Conservation (phyloP, 2,113 vertebrate genomes). For the Cyphomyrus discorhynchus region DNA sequence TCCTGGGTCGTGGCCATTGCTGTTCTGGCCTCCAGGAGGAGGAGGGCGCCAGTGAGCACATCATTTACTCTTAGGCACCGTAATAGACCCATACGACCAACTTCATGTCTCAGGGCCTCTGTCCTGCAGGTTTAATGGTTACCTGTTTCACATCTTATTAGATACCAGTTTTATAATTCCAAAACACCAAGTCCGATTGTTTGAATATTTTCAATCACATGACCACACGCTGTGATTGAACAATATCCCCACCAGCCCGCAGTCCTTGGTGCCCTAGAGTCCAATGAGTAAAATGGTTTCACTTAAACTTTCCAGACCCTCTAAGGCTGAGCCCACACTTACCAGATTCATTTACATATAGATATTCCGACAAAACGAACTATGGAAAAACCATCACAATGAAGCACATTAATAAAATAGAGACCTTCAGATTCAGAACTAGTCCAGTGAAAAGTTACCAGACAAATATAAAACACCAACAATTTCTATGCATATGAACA, state of each 20-base stretch:
- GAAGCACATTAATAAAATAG: not conserved
- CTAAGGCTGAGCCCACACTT: not conserved
- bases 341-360: not conserved
- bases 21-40: not conserved
- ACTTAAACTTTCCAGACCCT: not conserved
- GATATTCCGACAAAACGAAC: not conserved
- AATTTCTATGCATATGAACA: not conserved
- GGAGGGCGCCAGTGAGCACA: not conserved
- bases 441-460: not conserved
- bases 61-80: not conserved
- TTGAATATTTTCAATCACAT: not conserved
- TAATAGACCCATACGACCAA: not conserved
- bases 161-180: not conserved
- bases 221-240: not conserved
- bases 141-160: not conserved
- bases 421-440: not conserved
- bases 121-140: not conserved
- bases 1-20: not conserved
- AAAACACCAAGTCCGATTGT: not conserved
- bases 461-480: not conserved
- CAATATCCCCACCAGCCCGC: not conserved
- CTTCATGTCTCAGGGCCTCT: not conserved
- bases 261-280: not conserved
- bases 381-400: not conserved
- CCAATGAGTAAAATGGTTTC: not conserved